A percentile compares a stretch with the other conserved stretches of the same genome.
These are phyloP conservation scores for Operophtera brumata DNA, from an alignment of 2,888 invertebrate species.

Conservation along the genomic window DNA sequence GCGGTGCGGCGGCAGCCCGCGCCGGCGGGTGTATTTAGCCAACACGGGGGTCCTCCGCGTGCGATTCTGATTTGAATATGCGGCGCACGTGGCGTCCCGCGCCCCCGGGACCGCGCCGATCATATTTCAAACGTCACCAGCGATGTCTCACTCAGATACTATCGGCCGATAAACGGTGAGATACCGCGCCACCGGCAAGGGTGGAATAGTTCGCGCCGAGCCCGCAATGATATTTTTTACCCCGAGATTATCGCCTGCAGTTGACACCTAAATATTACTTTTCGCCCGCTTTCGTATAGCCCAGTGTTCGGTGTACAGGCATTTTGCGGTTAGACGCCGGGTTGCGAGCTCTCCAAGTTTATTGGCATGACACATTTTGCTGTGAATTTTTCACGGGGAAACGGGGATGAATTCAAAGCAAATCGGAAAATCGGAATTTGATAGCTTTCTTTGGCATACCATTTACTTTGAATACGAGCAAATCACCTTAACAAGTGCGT, in stretches of 20 bases:
- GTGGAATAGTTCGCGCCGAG: conserved; percentile 67
- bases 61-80: conserved; percentile 80
- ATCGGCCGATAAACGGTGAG: conserved; percentile 76
- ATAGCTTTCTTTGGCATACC: conserved; percentile 31
- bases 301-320: conserved; percentile 53
- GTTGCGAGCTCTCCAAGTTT: conserved; percentile 63
- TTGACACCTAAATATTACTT: conserved; percentile 80
- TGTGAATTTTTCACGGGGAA: conserved; percentile 46
- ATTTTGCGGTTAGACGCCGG: conserved; percentile 61
- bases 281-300: conserved; percentile 52
- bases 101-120: conserved; percentile 74
- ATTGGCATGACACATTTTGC: conserved; percentile 63
- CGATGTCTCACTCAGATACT: conserved; percentile 81
- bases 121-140: conserved; percentile 81
- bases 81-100: conserved; percentile 75
- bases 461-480: conserved; percentile 22
- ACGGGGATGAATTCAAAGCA: conserved; percentile 44
- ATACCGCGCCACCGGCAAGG: conserved; percentile 53
- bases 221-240: conserved; percentile 70
- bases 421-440: conserved; percentile 30
- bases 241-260: conserved; percentile 77
- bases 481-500: conserved; percentile 19
- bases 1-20: conserved; percentile 43
- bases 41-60: conserved; percentile 79
- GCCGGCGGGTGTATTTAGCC: conserved; percentile 79